Percentiles rank a stretch among this genome's conserved stretches.
Conservation (phyloP, 1,140 invertebrate genomes). For the Cecropterus lyciades region DNA sequence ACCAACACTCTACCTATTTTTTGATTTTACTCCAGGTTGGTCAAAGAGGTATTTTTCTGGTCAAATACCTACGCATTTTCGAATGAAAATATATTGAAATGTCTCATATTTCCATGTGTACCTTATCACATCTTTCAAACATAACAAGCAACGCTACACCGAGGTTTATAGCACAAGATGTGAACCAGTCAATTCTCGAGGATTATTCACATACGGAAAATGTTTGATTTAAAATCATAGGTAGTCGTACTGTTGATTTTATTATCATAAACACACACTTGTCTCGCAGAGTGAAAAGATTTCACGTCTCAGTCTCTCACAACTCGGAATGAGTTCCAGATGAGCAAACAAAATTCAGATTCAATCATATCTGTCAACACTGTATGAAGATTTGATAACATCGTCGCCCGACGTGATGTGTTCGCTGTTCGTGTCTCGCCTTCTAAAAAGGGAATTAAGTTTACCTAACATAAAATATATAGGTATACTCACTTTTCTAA, state of each 20-base stretch:
- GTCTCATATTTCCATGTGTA: no score
- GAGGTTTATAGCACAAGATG: no score
- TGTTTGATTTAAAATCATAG: not conserved
- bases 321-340: slow-evolving; percentile 24
- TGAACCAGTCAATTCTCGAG: no score
- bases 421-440: slow-evolving; percentile 11
- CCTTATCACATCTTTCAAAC: no score
- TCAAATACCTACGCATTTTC: no score
- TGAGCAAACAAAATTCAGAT: slow-evolving; percentile 37
- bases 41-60: no score
- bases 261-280: slow-evolving; percentile 17
- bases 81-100: no score
- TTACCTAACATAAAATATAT: slow-evolving; percentile 9
- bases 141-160: no score
- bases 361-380: slow-evolving; percentile 37
- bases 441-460: slow-evolving; percentile 9
- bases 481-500: not conserved
- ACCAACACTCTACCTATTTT: no score
- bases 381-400: slow-evolving; percentile 38
- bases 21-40: no score
- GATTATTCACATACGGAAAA: not conserved
- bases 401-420: slow-evolving; percentile 20
- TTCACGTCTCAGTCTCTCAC: not conserved
- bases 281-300: slow-evolving; percentile 4
- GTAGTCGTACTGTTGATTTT: not conserved